These are phyloP conservation scores for Caenorhabditis plicata DNA, from an alignment of 2,888 invertebrate genomes.

Conservation along the genomic window DNA sequence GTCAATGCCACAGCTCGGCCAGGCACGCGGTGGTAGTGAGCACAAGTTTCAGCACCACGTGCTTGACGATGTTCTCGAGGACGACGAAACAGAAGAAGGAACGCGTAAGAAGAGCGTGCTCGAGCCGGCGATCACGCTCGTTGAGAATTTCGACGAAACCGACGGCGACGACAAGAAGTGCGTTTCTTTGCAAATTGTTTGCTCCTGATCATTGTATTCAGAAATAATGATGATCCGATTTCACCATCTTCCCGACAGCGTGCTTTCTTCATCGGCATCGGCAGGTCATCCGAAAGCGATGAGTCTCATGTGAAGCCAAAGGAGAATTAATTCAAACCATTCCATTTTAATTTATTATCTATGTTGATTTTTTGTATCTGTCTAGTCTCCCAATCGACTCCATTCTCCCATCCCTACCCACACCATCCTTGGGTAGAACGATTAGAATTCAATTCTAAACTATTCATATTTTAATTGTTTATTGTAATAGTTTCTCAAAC, in stretches of 20 bases:
- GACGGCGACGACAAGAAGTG: constrained; percentile 5
- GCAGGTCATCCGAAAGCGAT: no score
- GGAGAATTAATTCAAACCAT: no score
- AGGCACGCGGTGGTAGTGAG: constrained; percentile 27
- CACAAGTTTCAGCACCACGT: constrained; percentile 41
- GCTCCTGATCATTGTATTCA: not conserved
- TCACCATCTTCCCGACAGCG: constrained; percentile 6
- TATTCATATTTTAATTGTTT: no score
- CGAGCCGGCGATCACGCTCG: constrained; percentile 29
- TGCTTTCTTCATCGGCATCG: constrained; percentile 30
- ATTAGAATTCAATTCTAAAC: no score
- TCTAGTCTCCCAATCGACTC: no score
- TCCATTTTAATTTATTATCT: no score
- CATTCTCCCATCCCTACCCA: no score
- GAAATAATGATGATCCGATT: constrained; percentile 2
- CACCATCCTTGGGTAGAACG: no score
- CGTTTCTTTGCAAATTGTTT: not conserved
- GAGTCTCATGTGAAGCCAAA: no score
- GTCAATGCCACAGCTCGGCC: constrained; percentile 13
- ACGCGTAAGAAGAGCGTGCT: constrained; percentile 23
- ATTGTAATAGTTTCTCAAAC: no score
- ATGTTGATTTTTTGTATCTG: no score
- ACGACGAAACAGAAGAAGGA: constrained; percentile 33
- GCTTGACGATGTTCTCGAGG: constrained; percentile 43
- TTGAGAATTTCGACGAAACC: constrained; percentile 16